Base-by-base conservation (phyloP, 37 sponge, comb jelly and placozoan species). In the Halichondria panicea region DNA sequence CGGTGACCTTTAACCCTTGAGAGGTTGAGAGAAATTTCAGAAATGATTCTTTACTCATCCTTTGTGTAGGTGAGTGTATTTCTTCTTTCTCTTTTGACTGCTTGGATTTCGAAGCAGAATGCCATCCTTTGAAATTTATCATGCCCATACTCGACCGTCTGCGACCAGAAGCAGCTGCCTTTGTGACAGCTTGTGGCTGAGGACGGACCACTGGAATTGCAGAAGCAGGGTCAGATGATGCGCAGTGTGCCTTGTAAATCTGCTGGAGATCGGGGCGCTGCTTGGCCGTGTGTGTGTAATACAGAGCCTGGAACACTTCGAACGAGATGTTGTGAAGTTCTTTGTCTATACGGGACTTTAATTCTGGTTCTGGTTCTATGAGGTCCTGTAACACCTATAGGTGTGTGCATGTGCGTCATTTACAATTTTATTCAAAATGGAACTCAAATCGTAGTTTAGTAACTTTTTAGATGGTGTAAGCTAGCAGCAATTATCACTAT, bases 41-140 rank as follows among this genome's bases (percentile, higher is more conserved):
- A 65, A 87, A 87, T 22, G 70, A 22, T 18, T 75, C 25, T 22
- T 50, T 2, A 21, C 70, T 74, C 87, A 87, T 87, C 48, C 0
- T 25, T 13, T n/a, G 35, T 60, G 33, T 12, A 58, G 18, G 28
- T 58, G n/a, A 58, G 28, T 58, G 7, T 15, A 48, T 11, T 18
- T 48, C 52, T 48, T 48, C 52, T 58, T 58, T 25, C n/a, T 7
- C 13, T 58, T 7, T 58, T 7, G 6, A 30, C 59, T 15, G 11
- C n/a, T 58, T 58, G 30, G n/a, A 31, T 30, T 6, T 11, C 25
- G 60, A 58, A 72, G 2, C 32, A 21, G 41, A 30, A n/a, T 33
- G 19, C 35, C 38, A 32, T 1, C 13, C 1, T 63, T 34, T 75
- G 64, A 46, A 54, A 21, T 18, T 50, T 2, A 27, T 45, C 39